Percentiles rank a stretch among this genome's conserved stretches.
Conservation (phyloP, 2,113 vertebrate genomes). For the Agapornis roseicollis region DNA sequence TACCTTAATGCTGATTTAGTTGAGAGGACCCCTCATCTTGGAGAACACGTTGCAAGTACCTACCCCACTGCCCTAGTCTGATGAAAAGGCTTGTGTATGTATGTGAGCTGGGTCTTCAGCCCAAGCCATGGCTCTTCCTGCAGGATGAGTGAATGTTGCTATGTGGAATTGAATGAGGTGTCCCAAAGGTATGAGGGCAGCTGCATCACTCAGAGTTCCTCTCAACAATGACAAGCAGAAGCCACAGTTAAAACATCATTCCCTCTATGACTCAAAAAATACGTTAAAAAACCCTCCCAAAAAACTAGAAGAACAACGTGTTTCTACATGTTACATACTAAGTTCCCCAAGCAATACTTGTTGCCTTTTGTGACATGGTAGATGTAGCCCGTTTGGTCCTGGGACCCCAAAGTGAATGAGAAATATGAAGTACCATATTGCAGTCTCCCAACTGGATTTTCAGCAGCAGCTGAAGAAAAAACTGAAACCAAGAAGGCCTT, state of each 20-base stretch:
- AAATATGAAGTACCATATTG: neutral
- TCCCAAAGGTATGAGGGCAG: neutral
- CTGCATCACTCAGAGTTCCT: neutral
- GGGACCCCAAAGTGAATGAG: neutral
- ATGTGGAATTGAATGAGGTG: accelerated
- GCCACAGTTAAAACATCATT: neutral
- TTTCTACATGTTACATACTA: neutral
- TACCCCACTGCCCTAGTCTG: neutral
- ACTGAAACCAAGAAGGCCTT: neutral
- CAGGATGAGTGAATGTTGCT: neutral
- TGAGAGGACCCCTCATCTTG: neutral
- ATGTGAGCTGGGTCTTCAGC: neutral
- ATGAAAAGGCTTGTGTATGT: neutral
- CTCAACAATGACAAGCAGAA: neutral
- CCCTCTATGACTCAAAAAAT: neutral
- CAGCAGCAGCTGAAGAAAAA: neutral
- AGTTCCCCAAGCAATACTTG: neutral
- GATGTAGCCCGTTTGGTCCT: neutral
- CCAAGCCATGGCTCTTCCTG: neutral
- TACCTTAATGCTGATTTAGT: neutral
- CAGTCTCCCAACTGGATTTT: neutral
- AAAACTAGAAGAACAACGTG: neutral
- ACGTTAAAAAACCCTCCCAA: neutral
- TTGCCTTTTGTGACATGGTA: neutral
- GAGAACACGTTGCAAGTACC: neutral